Percentiles rank a stretch among this genome's conserved stretches.
Conservation (phyloP, 2,797 vertebrate species). For the Leuciscus waleckii region DNA sequence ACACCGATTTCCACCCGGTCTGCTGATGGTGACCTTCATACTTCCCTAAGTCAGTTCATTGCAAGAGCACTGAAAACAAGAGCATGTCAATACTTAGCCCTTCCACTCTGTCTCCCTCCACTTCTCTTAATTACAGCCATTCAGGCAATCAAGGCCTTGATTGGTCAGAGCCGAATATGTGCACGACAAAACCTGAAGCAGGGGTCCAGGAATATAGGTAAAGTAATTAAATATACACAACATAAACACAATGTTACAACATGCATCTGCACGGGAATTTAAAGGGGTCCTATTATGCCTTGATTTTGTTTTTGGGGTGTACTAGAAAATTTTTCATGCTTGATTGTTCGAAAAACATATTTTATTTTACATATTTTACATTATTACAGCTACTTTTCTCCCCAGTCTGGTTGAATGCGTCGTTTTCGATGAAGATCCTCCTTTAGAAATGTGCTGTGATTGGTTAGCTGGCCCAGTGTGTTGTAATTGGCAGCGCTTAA, state of each 20-base stretch:
- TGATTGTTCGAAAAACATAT: too few relatives aligned
- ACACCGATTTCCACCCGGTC: neutral
- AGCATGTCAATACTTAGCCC: slow-evolving; percentile 46
- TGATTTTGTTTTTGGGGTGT: too few relatives aligned
- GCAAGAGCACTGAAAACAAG: slow-evolving; percentile 17
- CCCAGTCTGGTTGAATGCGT: too few relatives aligned
- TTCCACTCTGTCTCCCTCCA: slow-evolving; percentile 12
- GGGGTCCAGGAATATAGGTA: neutral
- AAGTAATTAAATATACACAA: neutral
- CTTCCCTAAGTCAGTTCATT: slow-evolving; percentile 40
- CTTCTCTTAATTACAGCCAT: slow-evolving; percentile 53
- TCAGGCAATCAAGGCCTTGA: slow-evolving; percentile 51
- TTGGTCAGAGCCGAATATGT: slow-evolving; percentile 40
- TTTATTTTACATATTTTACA: too few relatives aligned
- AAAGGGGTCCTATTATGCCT: too few relatives aligned
- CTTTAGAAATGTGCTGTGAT: too few relatives aligned
- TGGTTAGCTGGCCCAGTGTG: too few relatives aligned
- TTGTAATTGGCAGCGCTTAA: too few relatives aligned
- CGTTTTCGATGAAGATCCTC: too few relatives aligned
- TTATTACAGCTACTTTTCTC: too few relatives aligned
- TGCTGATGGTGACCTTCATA: slow-evolving; percentile 54
- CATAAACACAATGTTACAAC: neutral
- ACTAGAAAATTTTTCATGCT: too few relatives aligned
- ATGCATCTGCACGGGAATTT: too few relatives aligned
- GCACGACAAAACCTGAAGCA: slow-evolving; percentile 19